Evolutionary conservation across 2,113 vertebrate species (phyloP).

Genomic region (Datnioides undecimradiatus): DNA sequence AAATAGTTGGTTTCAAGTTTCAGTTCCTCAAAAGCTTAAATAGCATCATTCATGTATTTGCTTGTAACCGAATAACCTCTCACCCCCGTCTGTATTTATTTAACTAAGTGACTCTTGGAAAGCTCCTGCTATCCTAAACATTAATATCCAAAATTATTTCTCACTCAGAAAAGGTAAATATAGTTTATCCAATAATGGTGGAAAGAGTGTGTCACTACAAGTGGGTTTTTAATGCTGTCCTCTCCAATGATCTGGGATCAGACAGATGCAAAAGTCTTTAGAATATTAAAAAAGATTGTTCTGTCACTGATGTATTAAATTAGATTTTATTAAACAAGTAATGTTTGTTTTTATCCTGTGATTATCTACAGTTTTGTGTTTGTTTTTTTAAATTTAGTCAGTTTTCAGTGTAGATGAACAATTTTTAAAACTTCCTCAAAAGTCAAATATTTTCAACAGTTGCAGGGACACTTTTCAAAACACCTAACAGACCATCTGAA

Average conservation of each 20-base stretch:
- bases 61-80: not conserved
- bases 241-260: not conserved
- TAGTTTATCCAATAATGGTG: not conserved
- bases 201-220: not conserved
- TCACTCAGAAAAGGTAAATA: not conserved
- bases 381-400: too few species aligned
- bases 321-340: too few species aligned
- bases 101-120: not conserved
- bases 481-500: too few species aligned
- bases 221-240: not conserved
- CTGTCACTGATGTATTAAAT: too few species aligned
- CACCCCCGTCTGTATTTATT: not conserved
- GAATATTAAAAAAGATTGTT: not conserved
- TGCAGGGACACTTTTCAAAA: too few species aligned
- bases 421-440: too few species aligned
- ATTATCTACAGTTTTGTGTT: too few species aligned
- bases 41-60: not conserved
- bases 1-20: conserved; percentile 33
- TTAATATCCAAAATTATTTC: not conserved
- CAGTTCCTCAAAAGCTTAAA: conserved; percentile 55
- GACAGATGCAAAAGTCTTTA: too few species aligned
- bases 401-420: too few species aligned
- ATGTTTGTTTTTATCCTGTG: too few species aligned
- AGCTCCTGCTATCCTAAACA: not conserved
- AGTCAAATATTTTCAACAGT: too few species aligned